Percentiles rank a stretch among this genome's conserved stretches.
Conservation (phyloP, 92 coral and sea anemone genomes). For the Actinostola sp. region DNA sequence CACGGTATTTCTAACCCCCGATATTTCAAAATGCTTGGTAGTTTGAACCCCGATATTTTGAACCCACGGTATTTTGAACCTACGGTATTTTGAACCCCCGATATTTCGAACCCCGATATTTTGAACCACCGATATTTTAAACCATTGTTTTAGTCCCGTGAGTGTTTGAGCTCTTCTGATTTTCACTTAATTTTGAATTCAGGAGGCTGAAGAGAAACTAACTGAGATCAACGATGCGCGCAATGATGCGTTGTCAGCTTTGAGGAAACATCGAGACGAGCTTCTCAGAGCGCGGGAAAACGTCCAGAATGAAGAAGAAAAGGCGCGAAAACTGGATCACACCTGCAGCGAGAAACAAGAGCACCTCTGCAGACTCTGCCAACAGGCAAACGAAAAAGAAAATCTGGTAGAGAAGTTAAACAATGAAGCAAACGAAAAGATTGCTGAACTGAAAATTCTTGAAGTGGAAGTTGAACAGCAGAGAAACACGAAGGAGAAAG, state of each 20-base stretch:
- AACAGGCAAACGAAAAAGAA: conserved; percentile 15
- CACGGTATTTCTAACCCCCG: too few species aligned
- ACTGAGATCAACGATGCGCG: conserved; percentile 65
- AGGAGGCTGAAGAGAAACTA: conserved; percentile 67
- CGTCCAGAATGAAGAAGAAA: conserved; percentile 42
- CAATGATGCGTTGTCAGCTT: conserved; percentile 62
- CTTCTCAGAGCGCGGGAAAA: conserved; percentile 49
- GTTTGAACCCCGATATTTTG: too few species aligned
- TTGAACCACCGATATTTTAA: too few species aligned
- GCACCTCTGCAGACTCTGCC: conserved; percentile 9
- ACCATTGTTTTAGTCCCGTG: too few species aligned
- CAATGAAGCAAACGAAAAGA: conserved; percentile 3
- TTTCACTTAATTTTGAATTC: background rate
- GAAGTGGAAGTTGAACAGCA: conserved; percentile 12
- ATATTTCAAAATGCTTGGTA: too few species aligned
- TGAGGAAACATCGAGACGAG: conserved; percentile 75
- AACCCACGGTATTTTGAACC: too few species aligned
- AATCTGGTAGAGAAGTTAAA: conserved; percentile 15
- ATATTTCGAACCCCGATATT: too few species aligned
- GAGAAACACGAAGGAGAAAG: background rate
- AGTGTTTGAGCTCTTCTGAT: background rate
- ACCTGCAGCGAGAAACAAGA: conserved; percentile 34
- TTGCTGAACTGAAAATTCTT: conserved; percentile 2
- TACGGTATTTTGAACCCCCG: too few species aligned
- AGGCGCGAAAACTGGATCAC: conserved; percentile 41